Percentiles rank a stretch among this genome's conserved stretches.
phyloP scores from a whole-genome alignment of 2,797 vertebrate genomes.

The Epinephelus awoara region DNA sequence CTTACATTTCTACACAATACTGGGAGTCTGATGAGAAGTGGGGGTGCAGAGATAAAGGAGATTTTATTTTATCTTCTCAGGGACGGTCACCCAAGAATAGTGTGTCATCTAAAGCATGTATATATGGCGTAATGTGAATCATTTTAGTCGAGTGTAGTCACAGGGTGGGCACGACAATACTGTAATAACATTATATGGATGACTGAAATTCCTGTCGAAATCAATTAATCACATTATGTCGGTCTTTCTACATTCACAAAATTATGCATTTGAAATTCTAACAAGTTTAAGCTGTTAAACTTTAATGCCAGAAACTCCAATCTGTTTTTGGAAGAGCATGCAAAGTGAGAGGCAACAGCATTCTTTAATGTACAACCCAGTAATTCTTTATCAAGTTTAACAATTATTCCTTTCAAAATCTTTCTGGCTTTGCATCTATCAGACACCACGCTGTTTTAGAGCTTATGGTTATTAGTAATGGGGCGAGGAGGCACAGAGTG shows the following conservation, averaged over 20 bases:
- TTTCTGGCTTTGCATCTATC: conserved; percentile 60
- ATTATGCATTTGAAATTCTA: not conserved
- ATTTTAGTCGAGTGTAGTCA: conserved; percentile 27
- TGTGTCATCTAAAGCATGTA: conserved; percentile 24
- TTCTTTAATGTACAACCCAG: conserved; percentile 15
- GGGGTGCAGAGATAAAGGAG: conserved; percentile 8
- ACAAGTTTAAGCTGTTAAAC: not conserved
- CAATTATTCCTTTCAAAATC: conserved; percentile 60
- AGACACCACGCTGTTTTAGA: conserved; percentile 59
- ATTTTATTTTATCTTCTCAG: conserved; percentile 38
- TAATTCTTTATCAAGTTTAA: conserved; percentile 48
- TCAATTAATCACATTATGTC: not conserved
- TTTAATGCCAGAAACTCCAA: not conserved
- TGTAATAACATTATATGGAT: conserved; percentile 13
- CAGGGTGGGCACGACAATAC: not conserved
- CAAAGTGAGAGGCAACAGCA: conserved; percentile 3
- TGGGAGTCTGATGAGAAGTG: conserved; percentile 29
- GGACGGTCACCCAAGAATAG: conserved; percentile 9
- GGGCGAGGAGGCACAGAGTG: conserved; percentile 69
- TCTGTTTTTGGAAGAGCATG: not conserved
- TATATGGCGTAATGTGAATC: conserved; percentile 14
- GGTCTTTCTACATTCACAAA: not conserved
- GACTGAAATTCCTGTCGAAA: not conserved
- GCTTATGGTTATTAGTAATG: conserved; percentile 68
- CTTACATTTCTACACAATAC: conserved; percentile 37